Evolutionary conservation across 2,113 vertebrate genomes (phyloP).

Genomic region (Cryptotis parvus): DNA sequence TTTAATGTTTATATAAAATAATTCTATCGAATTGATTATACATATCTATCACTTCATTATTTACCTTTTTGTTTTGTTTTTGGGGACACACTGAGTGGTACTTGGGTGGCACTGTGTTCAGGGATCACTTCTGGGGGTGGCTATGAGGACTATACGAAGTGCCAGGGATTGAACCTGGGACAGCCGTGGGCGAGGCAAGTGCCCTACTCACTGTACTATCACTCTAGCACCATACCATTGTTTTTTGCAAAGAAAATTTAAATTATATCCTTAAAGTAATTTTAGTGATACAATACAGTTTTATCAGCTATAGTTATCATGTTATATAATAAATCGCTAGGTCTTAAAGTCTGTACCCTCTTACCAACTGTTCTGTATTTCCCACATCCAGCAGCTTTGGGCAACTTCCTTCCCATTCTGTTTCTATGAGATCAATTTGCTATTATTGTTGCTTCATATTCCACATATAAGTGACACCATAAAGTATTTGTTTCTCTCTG

Average conservation of each 20-base stretch:
- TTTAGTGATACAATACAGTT: neutral
- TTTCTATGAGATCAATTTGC: neutral
- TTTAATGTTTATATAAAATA: neutral
- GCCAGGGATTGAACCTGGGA: too few relatives aligned
- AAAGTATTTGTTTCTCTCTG: neutral
- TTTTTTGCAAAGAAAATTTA: neutral
- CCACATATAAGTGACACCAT: neutral
- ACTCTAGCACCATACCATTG: too few relatives aligned
- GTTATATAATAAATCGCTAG: neutral
- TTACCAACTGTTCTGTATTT: neutral
- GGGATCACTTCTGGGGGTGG: too few relatives aligned
- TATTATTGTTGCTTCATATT: neutral
- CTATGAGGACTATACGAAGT: too few relatives aligned
- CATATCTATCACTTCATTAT: neutral
- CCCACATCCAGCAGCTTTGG: neutral
- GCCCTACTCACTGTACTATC: too few relatives aligned
- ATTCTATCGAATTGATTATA: conserved; percentile 11
- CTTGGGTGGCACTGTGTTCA: too few relatives aligned
- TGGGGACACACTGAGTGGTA: too few relatives aligned
- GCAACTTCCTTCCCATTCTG: neutral
- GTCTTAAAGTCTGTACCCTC: neutral
- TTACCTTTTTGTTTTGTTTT: neutral
- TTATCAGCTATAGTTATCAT: neutral
- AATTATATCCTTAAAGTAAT: neutral
- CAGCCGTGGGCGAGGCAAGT: too few relatives aligned